Percentiles rank a stretch among this genome's conserved stretches.
phyloP scores from a whole-genome alignment of 2,113 vertebrate genomes.

The Blennius ocellaris region DNA sequence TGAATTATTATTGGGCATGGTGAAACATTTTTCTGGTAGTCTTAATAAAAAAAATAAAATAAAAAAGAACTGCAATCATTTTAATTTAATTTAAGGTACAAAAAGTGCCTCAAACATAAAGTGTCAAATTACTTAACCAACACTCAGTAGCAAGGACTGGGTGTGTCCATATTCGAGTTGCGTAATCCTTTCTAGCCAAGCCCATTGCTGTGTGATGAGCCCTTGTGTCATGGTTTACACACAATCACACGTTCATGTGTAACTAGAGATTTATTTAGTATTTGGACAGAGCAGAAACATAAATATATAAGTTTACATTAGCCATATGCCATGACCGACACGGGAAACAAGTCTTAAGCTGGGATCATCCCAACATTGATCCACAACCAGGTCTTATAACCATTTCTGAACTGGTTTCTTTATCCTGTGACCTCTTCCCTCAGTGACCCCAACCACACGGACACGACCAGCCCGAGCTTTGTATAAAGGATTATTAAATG shows the following conservation, averaged over 20 bases:
- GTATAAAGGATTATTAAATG: not conserved
- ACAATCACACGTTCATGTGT: not conserved
- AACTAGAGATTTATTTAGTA: not conserved
- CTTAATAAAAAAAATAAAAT: too few species aligned
- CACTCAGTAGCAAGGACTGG: not conserved
- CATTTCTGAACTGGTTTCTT: constrained; percentile 19
- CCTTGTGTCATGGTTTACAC: not conserved
- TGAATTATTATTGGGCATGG: too few species aligned
- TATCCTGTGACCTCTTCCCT: constrained; percentile 24
- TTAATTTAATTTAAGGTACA: not conserved
- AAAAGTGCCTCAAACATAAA: not conserved
- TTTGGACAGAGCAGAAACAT: not conserved
- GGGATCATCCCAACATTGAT: constrained; percentile 43
- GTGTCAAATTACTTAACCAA: not conserved
- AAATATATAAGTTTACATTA: not conserved
- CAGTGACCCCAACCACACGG: too few species aligned
- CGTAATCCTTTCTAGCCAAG: not conserved
- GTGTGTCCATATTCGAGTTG: not conserved
- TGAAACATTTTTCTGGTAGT: too few species aligned
- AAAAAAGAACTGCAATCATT: too few species aligned
- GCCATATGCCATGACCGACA: not conserved
- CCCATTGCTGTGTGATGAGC: not conserved
- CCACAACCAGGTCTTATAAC: constrained; percentile 11
- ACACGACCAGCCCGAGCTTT: constrained; percentile 10
- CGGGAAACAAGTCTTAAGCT: constrained; percentile 23